These are phyloP conservation scores for Eulemur rufifrons DNA, from an alignment of 2,113 vertebrate species.

Conservation along the genomic window DNA sequence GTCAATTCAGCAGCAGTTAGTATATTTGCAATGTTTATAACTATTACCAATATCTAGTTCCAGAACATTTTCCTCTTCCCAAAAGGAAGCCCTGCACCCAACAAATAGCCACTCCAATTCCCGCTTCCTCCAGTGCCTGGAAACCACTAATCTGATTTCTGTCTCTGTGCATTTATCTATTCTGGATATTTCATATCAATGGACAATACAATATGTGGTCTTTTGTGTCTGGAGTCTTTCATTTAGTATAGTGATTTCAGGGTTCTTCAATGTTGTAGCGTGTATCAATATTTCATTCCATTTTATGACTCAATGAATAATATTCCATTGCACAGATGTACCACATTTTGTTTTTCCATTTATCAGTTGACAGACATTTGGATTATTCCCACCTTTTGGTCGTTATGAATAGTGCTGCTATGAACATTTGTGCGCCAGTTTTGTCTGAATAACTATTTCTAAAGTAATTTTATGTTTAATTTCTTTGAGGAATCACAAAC, in stretches of 20 bases:
- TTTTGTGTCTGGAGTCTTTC: background rate
- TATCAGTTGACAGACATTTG: background rate
- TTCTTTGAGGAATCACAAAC: background rate
- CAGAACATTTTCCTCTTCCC: background rate
- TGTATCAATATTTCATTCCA: background rate
- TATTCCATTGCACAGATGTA: background rate
- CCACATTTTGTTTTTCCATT: background rate
- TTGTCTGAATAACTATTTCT: background rate
- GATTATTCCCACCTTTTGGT: background rate
- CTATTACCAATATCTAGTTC: background rate
- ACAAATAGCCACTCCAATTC: background rate
- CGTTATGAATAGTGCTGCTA: background rate
- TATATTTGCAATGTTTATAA: background rate
- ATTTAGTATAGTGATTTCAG: background rate
- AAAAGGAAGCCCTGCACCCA: background rate
- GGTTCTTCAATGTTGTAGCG: background rate
- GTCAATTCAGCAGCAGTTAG: background rate
- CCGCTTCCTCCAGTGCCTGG: background rate
- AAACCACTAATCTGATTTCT: background rate
- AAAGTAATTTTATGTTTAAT: background rate
- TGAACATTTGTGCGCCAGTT: background rate
- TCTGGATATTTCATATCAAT: background rate
- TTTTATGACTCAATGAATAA: background rate
- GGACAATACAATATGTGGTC: background rate
- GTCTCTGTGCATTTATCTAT: background rate